Percentiles rank a stretch among this genome's conserved stretches.
Conservation (phyloP, 2,113 vertebrate genomes). For the Nerophis lumbriciformis region DNA sequence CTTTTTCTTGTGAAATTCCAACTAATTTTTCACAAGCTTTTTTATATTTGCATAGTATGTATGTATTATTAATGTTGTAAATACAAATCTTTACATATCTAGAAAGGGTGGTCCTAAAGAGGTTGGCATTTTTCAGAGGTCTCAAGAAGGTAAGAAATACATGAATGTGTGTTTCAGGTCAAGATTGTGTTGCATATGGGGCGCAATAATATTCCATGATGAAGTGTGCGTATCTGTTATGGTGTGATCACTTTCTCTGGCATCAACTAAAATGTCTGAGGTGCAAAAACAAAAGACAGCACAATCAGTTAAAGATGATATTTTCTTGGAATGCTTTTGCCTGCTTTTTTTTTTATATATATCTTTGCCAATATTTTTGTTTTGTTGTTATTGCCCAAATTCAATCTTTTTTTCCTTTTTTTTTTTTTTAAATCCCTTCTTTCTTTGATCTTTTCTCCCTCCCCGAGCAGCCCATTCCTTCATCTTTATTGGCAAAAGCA, state of each 20-base stretch:
- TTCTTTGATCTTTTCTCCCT: conserved; percentile 28
- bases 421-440: background rate
- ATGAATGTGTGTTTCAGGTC: conserved; percentile 8
- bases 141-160: no score
- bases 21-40: no score
- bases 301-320: conserved; percentile 73
- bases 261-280: background rate
- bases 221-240: no score
- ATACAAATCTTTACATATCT: no score
- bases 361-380: conserved; percentile 42
- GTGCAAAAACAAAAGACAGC: conserved; percentile 55
- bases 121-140: no score
- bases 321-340: conserved; percentile 83
- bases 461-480: conserved; percentile 79
- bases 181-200: conserved; percentile 35
- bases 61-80: no score
- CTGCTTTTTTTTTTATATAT: conserved; percentile 22
- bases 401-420: conserved; percentile 15
- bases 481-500: conserved; percentile 98
- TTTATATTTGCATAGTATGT: no score
- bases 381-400: conserved; percentile 37
- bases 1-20: no score
- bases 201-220: conserved; percentile 11
- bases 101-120: no score
- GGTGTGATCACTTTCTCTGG: background rate